These are phyloP conservation scores for Melanotus villosus DNA, from an alignment of 2,888 invertebrate species.

Conservation along the genomic window DNA sequence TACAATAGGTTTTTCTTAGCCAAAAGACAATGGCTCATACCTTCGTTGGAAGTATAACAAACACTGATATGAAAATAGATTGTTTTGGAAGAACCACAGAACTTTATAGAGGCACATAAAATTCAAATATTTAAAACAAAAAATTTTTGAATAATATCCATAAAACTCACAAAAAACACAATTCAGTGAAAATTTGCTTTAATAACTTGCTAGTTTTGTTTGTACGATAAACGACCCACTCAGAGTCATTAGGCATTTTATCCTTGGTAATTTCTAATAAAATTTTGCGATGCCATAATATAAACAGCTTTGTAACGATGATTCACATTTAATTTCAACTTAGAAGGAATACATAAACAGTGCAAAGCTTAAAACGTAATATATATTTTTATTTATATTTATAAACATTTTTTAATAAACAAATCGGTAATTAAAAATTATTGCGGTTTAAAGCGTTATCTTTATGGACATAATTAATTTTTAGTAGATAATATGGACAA, in stretches of 20 bases:
- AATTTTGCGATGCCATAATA: background rate
- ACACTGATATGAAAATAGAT: no score
- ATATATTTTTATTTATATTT: conserved; percentile 1
- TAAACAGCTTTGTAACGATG: background rate
- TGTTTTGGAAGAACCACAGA: no score
- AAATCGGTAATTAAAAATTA: conserved; percentile 9
- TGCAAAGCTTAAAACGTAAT: background rate
- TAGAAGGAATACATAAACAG: background rate
- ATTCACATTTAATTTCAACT: background rate
- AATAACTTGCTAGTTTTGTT: background rate
- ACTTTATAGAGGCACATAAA: no score
- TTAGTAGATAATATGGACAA: conserved; percentile 10
- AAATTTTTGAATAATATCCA: no score
- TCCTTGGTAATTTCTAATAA: background rate
- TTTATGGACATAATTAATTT: conserved; percentile 15
- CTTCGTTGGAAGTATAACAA: no score
- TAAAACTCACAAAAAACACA: no score
- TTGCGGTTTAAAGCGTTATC: conserved; percentile 13
- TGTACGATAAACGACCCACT: background rate
- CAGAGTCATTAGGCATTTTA: background rate
- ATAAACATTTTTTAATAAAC: background rate
- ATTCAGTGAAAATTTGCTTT: background rate
- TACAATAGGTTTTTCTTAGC: no score
- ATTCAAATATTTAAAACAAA: no score
- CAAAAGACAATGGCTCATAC: no score